phyloP scores from a whole-genome alignment of 1,140 invertebrate genomes.

The Pissodes strobi region DNA sequence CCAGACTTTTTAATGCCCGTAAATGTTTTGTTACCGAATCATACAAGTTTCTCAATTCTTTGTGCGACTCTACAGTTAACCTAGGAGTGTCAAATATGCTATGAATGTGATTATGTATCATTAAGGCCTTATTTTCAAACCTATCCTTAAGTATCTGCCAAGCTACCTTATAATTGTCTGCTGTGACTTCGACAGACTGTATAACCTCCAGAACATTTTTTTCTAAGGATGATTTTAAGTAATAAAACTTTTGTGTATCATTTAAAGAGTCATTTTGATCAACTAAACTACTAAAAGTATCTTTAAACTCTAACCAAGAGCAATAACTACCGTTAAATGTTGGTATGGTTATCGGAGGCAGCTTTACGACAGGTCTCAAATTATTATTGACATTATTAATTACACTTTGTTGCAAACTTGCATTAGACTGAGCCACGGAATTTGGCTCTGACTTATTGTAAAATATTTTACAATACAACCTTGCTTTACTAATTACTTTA shows the following conservation, averaged over 20 bases:
- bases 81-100: no score
- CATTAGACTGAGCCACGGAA: no score
- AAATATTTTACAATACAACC: no score
- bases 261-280: background rate
- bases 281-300: slow-evolving; percentile 20
- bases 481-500: no score
- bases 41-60: no score
- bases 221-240: slow-evolving; percentile 1
- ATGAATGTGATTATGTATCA: background rate
- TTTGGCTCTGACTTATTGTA: no score
- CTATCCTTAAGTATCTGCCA: background rate
- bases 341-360: slow-evolving; percentile 22
- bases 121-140: background rate
- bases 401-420: no score
- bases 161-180: slow-evolving; percentile 3
- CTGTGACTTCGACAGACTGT: background rate
- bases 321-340: slow-evolving; percentile 36
- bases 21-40: no score
- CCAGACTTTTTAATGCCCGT: no score
- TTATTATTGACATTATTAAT: no score
- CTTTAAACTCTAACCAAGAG: slow-evolving; percentile 50
- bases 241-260: no score
- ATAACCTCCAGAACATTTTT: background rate
- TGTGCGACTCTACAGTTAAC: no score
- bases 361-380: background rate